phyloP scores from a whole-genome alignment of 2,797 vertebrate species.

The Cirrhinus molitorella region DNA sequence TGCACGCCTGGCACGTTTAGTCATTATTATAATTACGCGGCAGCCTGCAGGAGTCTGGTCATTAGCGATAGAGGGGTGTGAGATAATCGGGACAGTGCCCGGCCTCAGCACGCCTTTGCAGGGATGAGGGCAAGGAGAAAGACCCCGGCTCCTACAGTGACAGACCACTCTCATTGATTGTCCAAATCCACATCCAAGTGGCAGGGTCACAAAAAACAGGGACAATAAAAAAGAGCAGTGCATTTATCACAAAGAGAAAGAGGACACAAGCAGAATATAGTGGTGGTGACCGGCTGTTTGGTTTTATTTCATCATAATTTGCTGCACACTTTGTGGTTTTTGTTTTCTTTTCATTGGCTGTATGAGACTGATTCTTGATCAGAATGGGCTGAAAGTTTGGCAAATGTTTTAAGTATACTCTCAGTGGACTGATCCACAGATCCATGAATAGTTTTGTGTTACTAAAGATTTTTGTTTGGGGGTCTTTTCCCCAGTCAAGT shows the following conservation, averaged over 20 bases:
- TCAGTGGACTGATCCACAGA: not conserved
- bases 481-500: not conserved
- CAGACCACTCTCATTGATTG: conserved; percentile 40
- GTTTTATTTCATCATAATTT: conserved; percentile 76
- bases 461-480: not conserved
- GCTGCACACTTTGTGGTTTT: conserved; percentile 66
- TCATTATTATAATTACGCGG: conserved; percentile 87
- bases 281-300: conserved; percentile 66
- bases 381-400: not conserved
- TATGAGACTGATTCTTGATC: conserved; percentile 8
- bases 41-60: conserved; percentile 72
- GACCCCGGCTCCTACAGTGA: conserved; percentile 21
- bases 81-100: conserved; percentile 71
- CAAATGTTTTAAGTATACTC: not conserved
- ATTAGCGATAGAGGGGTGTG: conserved; percentile 74
- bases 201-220: conserved; percentile 19
- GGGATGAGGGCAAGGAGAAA: conserved; percentile 35
- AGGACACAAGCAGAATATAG: conserved; percentile 27
- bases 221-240: not conserved
- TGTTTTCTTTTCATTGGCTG: conserved; percentile 53
- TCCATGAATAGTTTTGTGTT: not conserved
- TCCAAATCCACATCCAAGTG: conserved; percentile 42
- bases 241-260: conserved; percentile 19
- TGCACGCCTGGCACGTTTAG: conserved; percentile 81
- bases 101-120: conserved; percentile 44